phyloP scores from a whole-genome alignment of 2,888 invertebrate genomes.

The Enchytraeus crypticus region DNA sequence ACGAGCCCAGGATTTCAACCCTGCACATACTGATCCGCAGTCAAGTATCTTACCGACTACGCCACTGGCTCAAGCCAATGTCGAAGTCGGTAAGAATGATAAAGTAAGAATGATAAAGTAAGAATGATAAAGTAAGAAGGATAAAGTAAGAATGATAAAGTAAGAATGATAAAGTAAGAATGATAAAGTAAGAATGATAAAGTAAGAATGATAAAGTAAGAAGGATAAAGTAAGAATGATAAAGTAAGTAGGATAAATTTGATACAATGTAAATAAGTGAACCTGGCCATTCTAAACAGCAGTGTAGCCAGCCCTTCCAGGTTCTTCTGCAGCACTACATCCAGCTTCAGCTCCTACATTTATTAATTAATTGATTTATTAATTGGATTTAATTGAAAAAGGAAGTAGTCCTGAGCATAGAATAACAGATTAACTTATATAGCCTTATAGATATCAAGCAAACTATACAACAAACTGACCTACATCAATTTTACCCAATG shows the following conservation, averaged over 20 bases:
- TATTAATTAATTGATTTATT: conserved; percentile 6
- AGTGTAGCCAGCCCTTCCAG: conserved; percentile 62
- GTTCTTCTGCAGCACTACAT: conserved; percentile 61
- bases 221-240: neutral
- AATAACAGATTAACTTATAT: neutral
- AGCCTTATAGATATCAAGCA: neutral
- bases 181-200: neutral
- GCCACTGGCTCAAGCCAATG: no score
- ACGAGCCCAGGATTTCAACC: no score
- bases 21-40: no score
- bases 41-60: no score
- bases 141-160: no score
- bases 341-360: conserved; percentile 67
- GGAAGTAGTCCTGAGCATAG: neutral
- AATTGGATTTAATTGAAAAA: no score
- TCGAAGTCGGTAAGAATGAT: no score
- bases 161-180: conserved; percentile 2
- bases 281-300: conserved; percentile 63
- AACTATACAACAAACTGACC: neutral
- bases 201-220: neutral
- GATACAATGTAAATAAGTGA: conserved; percentile 2
- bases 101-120: no score
- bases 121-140: no score
- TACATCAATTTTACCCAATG: no score
- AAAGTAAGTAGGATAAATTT: neutral